Evolutionary conservation across 2,888 invertebrate genomes (phyloP), one percentile per base, ranked within the genome.

Genomic region (Ryuthela nishihirai): DNA sequence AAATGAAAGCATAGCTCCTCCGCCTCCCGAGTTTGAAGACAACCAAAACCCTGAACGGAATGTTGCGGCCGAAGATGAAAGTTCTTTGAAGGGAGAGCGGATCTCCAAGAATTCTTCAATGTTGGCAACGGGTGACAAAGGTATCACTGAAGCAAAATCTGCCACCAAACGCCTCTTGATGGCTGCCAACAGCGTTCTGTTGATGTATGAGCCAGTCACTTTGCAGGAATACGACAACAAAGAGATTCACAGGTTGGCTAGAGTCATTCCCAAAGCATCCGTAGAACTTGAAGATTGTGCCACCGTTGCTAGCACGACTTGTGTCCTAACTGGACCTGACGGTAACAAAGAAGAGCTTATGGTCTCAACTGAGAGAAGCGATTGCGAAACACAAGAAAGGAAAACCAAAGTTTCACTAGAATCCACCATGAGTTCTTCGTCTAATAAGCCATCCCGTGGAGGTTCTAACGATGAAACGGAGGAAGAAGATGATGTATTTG

Each of bases 1-100:
- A n/a, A n/a, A n/a, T n/a, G 34, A 48, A 10, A 20, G 26, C 17
- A 58, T 58, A 18, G 38, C 50, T 21, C 56, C 50, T 24, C 50
- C 50, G 23, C 50, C 46, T 15, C 38, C 54, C 3, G 34, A 44
- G 26, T 55, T 55, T 39, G 40, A 34, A 4, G 42, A 54, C 24
- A 40, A 45, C 24, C n/a, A n/a, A n/a, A n/a, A n/a, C n/a, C n/a
- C n/a, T n/a, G n/a, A n/a, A n/a, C n/a, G n/a, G n/a, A n/a, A n/a
- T n/a, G n/a, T n/a, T n/a, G n/a, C n/a, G n/a, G n/a, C n/a, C n/a
- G n/a, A n/a, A n/a, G n/a, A n/a, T n/a, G n/a, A n/a, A n/a, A n/a
- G n/a, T n/a, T n/a, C n/a, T n/a, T n/a, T n/a, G n/a, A n/a, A n/a
- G n/a, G n/a, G n/a, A n/a, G n/a, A n/a, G n/a, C n/a, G n/a, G n/a